Percentiles rank a stretch among this genome's conserved stretches.
Evolutionary conservation across 35 echinoderm and acorn worm species (phyloP).

Genomic region (Hemicentrotus pulcherrimus): DNA sequence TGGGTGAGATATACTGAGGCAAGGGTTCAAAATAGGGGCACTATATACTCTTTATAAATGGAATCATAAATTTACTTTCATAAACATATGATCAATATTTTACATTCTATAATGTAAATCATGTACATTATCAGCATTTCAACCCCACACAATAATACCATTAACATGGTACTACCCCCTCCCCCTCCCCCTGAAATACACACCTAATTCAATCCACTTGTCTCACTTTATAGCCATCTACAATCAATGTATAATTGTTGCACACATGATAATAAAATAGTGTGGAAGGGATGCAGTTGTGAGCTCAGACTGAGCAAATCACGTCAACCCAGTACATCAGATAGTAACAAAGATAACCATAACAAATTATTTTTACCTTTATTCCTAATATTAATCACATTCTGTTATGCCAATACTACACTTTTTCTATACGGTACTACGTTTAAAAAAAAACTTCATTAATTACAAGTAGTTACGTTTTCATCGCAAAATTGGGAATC

Average conservation of each 20-base stretch:
- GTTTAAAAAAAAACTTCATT: no score
- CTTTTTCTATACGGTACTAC: no score
- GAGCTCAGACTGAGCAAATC: not conserved
- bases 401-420: no score
- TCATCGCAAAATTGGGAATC: no score
- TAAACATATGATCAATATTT: not conserved
- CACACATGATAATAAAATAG: not conserved
- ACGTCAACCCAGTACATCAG: not conserved
- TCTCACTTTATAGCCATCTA: not conserved
- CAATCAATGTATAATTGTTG: not conserved
- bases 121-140: not conserved
- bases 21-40: not conserved
- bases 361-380: no score
- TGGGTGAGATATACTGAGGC: not conserved
- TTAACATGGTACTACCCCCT: not conserved
- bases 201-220: no score
- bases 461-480: no score
- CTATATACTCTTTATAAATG: not conserved
- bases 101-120: not conserved
- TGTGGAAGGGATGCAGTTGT: not conserved
- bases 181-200: not conserved
- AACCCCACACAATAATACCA: not conserved
- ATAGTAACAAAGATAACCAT: not conserved
- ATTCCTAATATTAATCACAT: no score
- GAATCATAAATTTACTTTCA: not conserved